Conservation (phyloP, 2,113 vertebrate species). For the Anhinga anhinga region DNA sequence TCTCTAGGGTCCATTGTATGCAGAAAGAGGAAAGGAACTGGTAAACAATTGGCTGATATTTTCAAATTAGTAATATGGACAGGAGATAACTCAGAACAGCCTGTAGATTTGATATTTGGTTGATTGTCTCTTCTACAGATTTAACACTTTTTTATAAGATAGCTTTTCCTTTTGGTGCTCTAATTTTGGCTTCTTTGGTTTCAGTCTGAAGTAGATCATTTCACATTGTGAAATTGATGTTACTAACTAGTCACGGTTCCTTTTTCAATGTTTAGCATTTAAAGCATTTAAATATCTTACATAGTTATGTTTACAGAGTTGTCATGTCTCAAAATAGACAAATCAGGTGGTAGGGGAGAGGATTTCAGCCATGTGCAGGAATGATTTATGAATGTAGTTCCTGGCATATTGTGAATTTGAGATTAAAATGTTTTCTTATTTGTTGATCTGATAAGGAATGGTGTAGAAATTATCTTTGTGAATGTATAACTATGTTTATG, state of each 20-base stretch:
- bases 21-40: not conserved
- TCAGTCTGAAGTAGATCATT: not conserved
- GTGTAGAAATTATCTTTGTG: not conserved
- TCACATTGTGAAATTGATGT: not conserved
- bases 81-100: not conserved
- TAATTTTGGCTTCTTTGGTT: not conserved
- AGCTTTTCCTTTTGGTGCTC: not conserved
- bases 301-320: not conserved
- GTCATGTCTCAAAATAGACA: not conserved
- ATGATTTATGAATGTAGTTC: not conserved
- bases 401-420: not conserved
- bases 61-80: not conserved
- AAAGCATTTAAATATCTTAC: not conserved
- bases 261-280: not conserved
- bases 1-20: not conserved
- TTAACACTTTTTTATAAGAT: not conserved
- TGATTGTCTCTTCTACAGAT: not conserved
- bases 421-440: not conserved
- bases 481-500: not conserved
- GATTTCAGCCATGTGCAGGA: not conserved
- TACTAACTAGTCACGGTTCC: not conserved
- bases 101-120: not conserved
- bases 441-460: not conserved
- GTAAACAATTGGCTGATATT: not conserved
- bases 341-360: not conserved